Evolutionary conservation across 2,113 vertebrate genomes (phyloP), one percentile per base, ranked within the genome.

Genomic region (Hemiscyllium ocellatum): DNA sequence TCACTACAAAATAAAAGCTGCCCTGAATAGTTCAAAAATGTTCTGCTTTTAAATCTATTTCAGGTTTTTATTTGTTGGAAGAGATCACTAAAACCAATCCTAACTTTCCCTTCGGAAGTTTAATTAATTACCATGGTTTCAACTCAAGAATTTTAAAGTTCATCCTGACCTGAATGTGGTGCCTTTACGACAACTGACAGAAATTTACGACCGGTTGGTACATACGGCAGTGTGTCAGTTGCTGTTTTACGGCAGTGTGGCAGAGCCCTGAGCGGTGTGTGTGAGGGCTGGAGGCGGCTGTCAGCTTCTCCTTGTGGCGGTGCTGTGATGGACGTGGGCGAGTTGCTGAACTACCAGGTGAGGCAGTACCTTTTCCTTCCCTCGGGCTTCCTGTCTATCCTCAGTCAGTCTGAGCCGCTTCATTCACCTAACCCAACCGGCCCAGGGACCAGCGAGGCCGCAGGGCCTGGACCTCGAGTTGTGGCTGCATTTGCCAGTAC

Each of bases 281-380:
- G 42, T 47, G 42, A 1, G 42, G 42, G 42, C 42, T 47, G 56
- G 8, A 12, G 56, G 56, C 7, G 12, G 8, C 7, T 13, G 20
- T 3, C 1, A 20, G 56, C 89, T 66, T n/a, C 61, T n/a, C 33
- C 20, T 37, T 33, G 15, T 8, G 20, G 68, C n/a, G 6, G 61
- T 33, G 56, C 33, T 4, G 89, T 66, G 3, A 95, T 95, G 94
- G 94, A 95, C 1, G 94, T 95, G 22, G 94, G 94, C 3, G 94
- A 95, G 42, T 72, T 94, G 33, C 94, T 95, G 37, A 95, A 26
- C 15, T 95, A 95, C 4, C 94, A 95, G 94, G 94, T 95, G 69
- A 95, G 69, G 61, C 19, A 24, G 42, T n/a, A 19, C 15, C 42
- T 15, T 37, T 4, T 20, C 22, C 47, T 22, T 47, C 37, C 42